Evolutionary conservation across 2,113 vertebrate genomes (phyloP), one percentile per base, ranked within the genome.

Genomic region (Festucalex cinctus): DNA sequence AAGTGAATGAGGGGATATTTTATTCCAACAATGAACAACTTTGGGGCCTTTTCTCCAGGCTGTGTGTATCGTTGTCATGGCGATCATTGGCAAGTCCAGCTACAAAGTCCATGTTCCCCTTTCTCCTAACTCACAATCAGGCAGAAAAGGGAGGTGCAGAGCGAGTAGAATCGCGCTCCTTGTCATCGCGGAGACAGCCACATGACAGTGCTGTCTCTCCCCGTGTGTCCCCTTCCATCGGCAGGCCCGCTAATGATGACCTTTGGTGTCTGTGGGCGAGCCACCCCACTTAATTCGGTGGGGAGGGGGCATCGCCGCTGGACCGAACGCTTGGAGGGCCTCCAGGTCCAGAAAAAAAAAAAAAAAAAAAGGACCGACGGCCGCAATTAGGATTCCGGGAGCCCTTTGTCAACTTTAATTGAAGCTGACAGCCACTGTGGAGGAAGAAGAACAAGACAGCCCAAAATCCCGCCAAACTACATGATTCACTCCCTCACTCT

Each of bases 371-470:
- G 14, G 39, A 10, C 79, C 76, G 28, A 32, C 28, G 66, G 0
- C 71, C 78, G 65, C 87, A 87, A 89, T 89, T 87, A 87, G 83
- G 83, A 88, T 88, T 87, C 83, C 81, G 75, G 77, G 81, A 69
- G 75, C 76, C 76, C 86, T 79, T 89, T 87, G 86, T 89, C 79
- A 85, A 78, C 84, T 81, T 77, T 89, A 88, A 89, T 89, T 87
- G 86, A 88, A 88, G 79, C 77, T 88, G 88, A 89, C 88, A 89
- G 86, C 85, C 73, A 83, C 85, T 79, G 83, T 72, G 79, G 76
- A 83, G 64, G 76, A 79, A 62, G 75, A 76, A 80, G 80, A 74
- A 74, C 37, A 39, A 57, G 54, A 57, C 54, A 78, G 81, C 68
- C 73, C 70, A 71, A 83, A 83, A 84, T 70, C 77, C 75, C 83